These are phyloP conservation scores for Lontra canadensis DNA, from an alignment of 2,113 vertebrate genomes.

Conservation along the genomic window DNA sequence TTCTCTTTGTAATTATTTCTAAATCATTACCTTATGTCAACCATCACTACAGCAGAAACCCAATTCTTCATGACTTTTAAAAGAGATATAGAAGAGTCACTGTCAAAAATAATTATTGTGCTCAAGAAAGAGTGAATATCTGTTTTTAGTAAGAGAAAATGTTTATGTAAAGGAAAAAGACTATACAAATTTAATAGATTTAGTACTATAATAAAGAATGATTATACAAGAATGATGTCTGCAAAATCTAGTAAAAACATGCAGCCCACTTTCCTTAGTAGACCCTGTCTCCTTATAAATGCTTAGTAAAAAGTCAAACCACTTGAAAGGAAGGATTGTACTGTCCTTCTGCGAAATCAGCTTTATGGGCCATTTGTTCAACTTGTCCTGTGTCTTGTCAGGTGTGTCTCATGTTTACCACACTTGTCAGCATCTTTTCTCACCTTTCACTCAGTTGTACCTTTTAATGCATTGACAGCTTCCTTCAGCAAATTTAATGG, in stretches of 20 bases:
- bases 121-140: neutral
- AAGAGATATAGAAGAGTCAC: neutral
- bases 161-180: conserved; percentile 10
- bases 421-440: conserved; percentile 72
- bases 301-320: conserved; percentile 66
- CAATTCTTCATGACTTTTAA: neutral
- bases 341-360: conserved; percentile 66
- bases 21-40: conserved; percentile 22
- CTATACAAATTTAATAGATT: conserved; percentile 65
- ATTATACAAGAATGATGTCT: conserved; percentile 66
- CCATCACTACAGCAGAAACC: conserved; percentile 18
- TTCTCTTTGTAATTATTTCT: conserved; percentile 46
- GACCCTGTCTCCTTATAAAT: conserved; percentile 71
- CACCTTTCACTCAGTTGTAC: conserved; percentile 70
- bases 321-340: conserved; percentile 78
- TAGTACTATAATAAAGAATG: conserved; percentile 72
- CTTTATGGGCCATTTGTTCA: conserved; percentile 79
- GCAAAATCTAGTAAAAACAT: conserved; percentile 67
- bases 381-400: conserved; percentile 72
- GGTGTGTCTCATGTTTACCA: conserved; percentile 1
- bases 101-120: neutral
- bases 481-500: conserved; percentile 79
- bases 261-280: conserved; percentile 43
- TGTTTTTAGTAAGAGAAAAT: conserved; percentile 54
- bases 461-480: conserved; percentile 78